Evolutionary conservation across 2,888 invertebrate species (phyloP).

Genomic region (Thymelicus sylvestris): DNA sequence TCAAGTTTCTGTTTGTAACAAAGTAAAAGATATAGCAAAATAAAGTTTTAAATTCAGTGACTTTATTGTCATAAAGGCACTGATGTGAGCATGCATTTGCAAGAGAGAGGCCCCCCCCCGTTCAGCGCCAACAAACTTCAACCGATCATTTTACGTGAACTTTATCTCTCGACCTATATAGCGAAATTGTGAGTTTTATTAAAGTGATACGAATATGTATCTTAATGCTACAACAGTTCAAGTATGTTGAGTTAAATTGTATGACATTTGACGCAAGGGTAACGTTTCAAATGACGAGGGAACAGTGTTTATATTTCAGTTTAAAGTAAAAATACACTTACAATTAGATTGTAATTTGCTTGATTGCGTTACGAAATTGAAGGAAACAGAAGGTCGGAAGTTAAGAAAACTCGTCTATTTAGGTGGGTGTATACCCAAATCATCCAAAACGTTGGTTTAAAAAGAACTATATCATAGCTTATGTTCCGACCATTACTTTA

Average conservation of each 20-base stretch:
- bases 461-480: no score
- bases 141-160: slow-evolving; percentile 45
- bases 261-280: not conserved
- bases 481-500: no score
- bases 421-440: no score
- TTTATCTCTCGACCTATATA: slow-evolving; percentile 48
- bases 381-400: no score
- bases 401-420: no score
- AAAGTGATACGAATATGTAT: slow-evolving; percentile 23
- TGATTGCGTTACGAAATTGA: no score
- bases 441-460: no score
- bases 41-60: slow-evolving; percentile 54
- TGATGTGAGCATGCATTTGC: slow-evolving; percentile 62
- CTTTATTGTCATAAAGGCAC: slow-evolving; percentile 60
- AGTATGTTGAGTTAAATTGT: not conserved
- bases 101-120: slow-evolving; percentile 55
- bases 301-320: no score
- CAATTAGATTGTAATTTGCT: no score
- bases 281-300: no score
- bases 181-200: slow-evolving; percentile 26
- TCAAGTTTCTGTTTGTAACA: slow-evolving; percentile 41
- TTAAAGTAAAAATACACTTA: no score
- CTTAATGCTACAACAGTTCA: slow-evolving; percentile 7
- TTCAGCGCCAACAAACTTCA: slow-evolving; percentile 64
- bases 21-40: slow-evolving; percentile 57